phyloP scores from a whole-genome alignment of 2,888 invertebrate genomes.

The Pegoplata infirma region DNA sequence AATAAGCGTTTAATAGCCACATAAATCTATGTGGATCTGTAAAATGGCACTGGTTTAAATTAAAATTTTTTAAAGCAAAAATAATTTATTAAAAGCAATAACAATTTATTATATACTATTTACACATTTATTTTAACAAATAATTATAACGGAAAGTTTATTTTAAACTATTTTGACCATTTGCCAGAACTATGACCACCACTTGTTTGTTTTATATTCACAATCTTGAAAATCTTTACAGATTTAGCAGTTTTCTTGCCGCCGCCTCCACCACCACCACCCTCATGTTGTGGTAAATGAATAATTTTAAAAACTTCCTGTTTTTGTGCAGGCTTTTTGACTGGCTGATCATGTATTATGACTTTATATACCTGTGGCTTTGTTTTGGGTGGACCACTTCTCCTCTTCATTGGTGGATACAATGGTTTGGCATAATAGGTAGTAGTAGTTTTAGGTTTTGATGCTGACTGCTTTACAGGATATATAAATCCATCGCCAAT shows the following conservation, averaged over 20 bases:
- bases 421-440: slow-evolving; percentile 53
- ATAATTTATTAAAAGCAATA: no score
- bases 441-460: slow-evolving; percentile 29
- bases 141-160: no score
- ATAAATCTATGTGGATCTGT: no score
- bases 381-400: neutral
- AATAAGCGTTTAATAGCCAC: no score
- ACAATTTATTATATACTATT: no score
- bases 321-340: slow-evolving; percentile 39
- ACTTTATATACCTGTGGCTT: slow-evolving; percentile 40
- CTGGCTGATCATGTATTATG: slow-evolving; percentile 39
- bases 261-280: no score
- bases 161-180: slow-evolving; percentile 20
- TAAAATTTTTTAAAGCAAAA: no score
- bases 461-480: slow-evolving; percentile 17
- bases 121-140: no score
- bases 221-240: slow-evolving; percentile 40
- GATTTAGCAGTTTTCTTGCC: no score
- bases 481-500: slow-evolving; percentile 62
- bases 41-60: no score
- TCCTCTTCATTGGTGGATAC: slow-evolving; percentile 18
- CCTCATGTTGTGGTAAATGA: slow-evolving; percentile 38
- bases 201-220: slow-evolving; percentile 27
- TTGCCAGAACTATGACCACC: neutral
- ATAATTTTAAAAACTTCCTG: slow-evolving; percentile 66